Percentiles rank a stretch among this genome's conserved stretches.
These are phyloP conservation scores for Nebria salina DNA, from an alignment of 2,888 invertebrate genomes.

Conservation along the genomic window DNA sequence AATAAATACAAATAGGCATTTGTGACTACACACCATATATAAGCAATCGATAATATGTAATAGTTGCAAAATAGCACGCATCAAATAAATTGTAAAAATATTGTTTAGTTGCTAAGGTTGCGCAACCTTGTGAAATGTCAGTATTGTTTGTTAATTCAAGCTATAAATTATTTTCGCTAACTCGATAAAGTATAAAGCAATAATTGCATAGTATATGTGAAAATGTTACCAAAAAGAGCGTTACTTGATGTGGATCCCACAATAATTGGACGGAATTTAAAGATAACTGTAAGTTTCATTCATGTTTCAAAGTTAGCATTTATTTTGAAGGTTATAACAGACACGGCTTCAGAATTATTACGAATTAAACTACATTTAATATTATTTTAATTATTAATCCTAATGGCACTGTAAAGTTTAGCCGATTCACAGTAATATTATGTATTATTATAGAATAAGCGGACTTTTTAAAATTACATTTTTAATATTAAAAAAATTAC, in stretches of 20 bases:
- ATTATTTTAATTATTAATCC: background rate
- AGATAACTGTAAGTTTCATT: slow-evolving; percentile 56
- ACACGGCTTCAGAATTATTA: slow-evolving; percentile 15
- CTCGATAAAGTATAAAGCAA: background rate
- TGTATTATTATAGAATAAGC: no score
- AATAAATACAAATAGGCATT: no score
- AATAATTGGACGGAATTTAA: slow-evolving; percentile 59
- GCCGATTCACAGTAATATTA: no score
- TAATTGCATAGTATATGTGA: background rate
- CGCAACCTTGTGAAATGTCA: slow-evolving; percentile 42
- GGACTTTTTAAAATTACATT: no score
- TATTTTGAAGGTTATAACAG: slow-evolving; percentile 27
- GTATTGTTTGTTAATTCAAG: background rate
- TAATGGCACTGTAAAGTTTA: no score
- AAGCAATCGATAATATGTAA: background rate
- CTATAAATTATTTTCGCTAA: slow-evolving; percentile 1
- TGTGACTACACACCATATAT: no score
- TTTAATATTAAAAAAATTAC: no score
- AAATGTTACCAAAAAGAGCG: slow-evolving; percentile 31
- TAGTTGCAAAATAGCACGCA: background rate
- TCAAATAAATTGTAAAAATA: background rate
- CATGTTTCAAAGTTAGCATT: slow-evolving; percentile 14
- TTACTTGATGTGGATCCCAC: slow-evolving; percentile 58
- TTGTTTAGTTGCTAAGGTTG: slow-evolving; percentile 15
- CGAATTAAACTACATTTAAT: background rate